phyloP scores from a whole-genome alignment of 2,888 invertebrate species.

The Apodemia duryi region DNA sequence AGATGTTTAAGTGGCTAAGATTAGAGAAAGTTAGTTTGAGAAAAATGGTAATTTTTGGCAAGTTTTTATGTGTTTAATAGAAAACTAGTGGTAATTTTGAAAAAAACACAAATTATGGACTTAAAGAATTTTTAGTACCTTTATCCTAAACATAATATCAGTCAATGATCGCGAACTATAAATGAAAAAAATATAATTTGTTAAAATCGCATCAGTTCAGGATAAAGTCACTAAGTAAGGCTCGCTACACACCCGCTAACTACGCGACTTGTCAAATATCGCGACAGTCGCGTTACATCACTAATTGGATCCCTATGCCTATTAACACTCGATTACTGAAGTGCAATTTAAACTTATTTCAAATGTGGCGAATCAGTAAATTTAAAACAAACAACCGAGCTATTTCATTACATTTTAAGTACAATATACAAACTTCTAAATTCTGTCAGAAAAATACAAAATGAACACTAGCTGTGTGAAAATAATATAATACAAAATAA shows the following conservation, averaged over 20 bases:
- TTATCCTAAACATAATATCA: conserved; percentile 55
- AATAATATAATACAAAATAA: conserved; percentile 9
- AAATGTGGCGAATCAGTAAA: conserved; percentile 13
- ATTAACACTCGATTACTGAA: conserved; percentile 15
- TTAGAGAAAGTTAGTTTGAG: background rate
- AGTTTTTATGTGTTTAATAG: background rate
- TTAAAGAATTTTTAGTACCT: conserved; percentile 40
- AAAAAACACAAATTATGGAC: background rate
- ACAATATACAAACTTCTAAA: conserved; percentile 10
- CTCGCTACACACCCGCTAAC: conserved; percentile 37
- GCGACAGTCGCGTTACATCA: conserved; percentile 5
- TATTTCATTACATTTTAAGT: conserved; percentile 9
- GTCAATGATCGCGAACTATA: conserved; percentile 54
- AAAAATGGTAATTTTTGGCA: background rate
- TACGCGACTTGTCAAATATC: conserved; percentile 8
- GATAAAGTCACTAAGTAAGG: conserved; percentile 47
- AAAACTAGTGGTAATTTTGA: background rate
- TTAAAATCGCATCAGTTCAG: conserved; percentile 47
- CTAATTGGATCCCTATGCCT: conserved; percentile 8
- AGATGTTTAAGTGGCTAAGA: too few species aligned
- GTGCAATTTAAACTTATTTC: conserved; percentile 14
- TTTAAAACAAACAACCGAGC: conserved; percentile 9
- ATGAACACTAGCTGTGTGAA: conserved; percentile 10
- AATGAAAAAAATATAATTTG: conserved; percentile 61
- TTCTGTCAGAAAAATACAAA: conserved; percentile 11